Evolutionary conservation across 2,888 invertebrate genomes (phyloP), one percentile per base, ranked within the genome.

Genomic region (Mayetiola destructor): DNA sequence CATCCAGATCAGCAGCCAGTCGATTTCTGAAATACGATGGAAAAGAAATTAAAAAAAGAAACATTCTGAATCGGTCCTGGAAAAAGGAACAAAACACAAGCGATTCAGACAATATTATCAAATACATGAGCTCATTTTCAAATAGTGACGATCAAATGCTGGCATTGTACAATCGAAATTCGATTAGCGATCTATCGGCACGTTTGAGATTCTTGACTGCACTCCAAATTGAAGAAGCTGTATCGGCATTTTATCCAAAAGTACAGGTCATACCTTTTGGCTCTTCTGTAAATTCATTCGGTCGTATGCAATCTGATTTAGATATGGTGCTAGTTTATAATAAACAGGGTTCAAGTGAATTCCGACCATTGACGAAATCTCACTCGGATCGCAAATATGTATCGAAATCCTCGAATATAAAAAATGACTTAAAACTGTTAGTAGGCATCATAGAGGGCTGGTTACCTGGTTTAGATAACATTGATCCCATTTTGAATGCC

Each of bases 261-360:
- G 76, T 83, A 36, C 73, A 73, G 53, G 83, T 86, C 1, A 73
- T 80, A 57, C 92, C 91, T 0, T 94, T 93, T 73, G 94, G 94
- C 0, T 94, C 93, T 0, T 85, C 90, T 0, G 84, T 92, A 0
- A 93, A 89, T 75, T 88, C 92, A 0, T 91, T 85, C 69, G 93
- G 93, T 4, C 84, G 79, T 70, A 79, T 80, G 73, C 84, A 83
- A 54, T 88, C 88, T 70, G 93, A 93, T 69, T 72, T 92, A 58
- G 92, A 92, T 71, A 74, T 91, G 61, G 70, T 73, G 61, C 60
- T 66, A 53, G 63, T 68, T 30, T 67, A 73, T 56, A 61, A 56
- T n/a, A 60, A 16, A 27, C 5, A 2, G 6, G 3, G 48, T 6
- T 27, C 23, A 27, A n/a, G n/a, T 48, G 27, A 4, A 48, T n/a